Conservation (phyloP, 2,113 vertebrate genomes). For the Tauraco erythrolophus region DNA sequence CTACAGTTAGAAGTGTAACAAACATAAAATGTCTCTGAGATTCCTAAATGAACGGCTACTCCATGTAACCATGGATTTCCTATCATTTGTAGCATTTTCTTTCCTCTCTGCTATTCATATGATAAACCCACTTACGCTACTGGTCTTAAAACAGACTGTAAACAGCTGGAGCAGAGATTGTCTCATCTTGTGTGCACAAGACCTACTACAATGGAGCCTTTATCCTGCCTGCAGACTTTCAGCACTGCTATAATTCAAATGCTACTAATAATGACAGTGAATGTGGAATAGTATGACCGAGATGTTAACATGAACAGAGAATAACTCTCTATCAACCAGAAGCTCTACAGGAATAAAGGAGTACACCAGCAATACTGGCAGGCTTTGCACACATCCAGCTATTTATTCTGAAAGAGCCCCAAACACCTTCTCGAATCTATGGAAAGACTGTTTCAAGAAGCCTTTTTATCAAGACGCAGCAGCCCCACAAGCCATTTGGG, state of each 20-base stretch:
- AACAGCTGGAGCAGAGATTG: background rate
- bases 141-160: constrained; percentile 3
- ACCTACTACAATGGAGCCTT: constrained; percentile 27
- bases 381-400: background rate
- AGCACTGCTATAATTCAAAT: constrained; percentile 39
- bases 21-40: background rate
- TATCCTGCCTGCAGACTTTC: constrained; percentile 42
- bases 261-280: background rate
- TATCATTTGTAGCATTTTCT: background rate
- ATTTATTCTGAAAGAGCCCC: background rate
- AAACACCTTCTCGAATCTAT: background rate
- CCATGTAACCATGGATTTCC: background rate
- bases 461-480: background rate
- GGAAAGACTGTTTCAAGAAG: background rate
- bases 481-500: background rate
- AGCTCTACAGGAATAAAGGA: background rate
- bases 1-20: background rate
- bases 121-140: background rate
- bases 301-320: background rate
- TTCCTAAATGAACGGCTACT: background rate
- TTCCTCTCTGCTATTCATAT: background rate
- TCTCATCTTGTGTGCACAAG: constrained; percentile 26
- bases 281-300: background rate
- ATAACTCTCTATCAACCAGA: background rate
- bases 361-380: background rate